Base-by-base conservation (phyloP, 2,113 vertebrate species). In the Silurus glanis region DNA sequence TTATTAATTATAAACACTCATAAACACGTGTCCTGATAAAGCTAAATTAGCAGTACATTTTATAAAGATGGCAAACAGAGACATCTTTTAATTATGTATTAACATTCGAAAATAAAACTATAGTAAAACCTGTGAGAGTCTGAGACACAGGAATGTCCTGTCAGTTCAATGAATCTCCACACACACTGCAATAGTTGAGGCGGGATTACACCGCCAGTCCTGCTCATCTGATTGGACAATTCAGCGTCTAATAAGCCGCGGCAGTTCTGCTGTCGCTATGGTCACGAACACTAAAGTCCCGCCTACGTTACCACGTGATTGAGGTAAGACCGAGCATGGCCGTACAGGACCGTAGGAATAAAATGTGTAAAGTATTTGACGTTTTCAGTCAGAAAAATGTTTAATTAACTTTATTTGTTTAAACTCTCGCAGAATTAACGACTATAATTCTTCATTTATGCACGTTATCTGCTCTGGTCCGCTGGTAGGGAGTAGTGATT, bases 251-350 rank as follows among this genome's bases (percentile, higher is more conserved):
- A 87, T 94, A 90, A 88, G 66, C 72, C 28, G 55, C 14, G n/a
- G 55, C 28, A 23, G 76, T 66, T 79, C 80, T 75, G 69, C 61
- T 88, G 90, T 92, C 89, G 76, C 91, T 89, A 92, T 93, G 91
- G 91, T 87, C 89, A 93, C 90, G 89, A 85, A 10, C 19, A 83
- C 88, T 25, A 72, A 8, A 79, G 69, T 84, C 64, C 89, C 89
- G 85, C 83, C 89, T 19, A 12, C 59, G 67, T 84, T 61, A 87
- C 93, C 94, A 94, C 91, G 49, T 95, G 94, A 92, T 88, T 13
- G 21, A 7, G 86, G 83, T 85, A 66, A 78, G 74, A 14, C 10
- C 37, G 55, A 45, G 61, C 71, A 84, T 76, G 83, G 21, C 71
- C 28, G 72, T 17, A 9, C n/a, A 9, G n/a, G 7, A 64, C 16